Evolutionary conservation across 2,888 invertebrate species (phyloP), one percentile per base, ranked within the genome.

Genomic region (Eumerus sabulonum): DNA sequence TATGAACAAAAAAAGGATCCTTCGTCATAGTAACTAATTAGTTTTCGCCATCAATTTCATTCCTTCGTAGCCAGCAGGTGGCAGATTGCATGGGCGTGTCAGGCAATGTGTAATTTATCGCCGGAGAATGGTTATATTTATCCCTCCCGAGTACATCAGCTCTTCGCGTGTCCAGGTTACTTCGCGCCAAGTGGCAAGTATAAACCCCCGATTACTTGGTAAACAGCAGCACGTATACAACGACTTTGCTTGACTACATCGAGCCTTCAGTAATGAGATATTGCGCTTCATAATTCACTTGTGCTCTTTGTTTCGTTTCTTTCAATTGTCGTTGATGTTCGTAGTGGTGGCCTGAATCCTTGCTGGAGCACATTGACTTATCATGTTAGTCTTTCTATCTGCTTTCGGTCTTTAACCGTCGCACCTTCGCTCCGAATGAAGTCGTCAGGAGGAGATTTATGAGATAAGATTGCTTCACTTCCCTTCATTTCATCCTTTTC

Each of bases 381-480:
- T 67, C 36, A 56, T n/a, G 27, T 62, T 50, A 45, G 42, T 59
- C 9, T 9, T 54, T 1, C 42, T 50, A 12, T 54, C 18, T 51
- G 50, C 42, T 48, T 62, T 35, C 38, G 42, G 14, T 40, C 42
- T 60, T 54, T 40, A 27, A 4, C 27, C 27, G 7, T n/a, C 27
- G 7, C 27, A 7, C 27, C 27, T 4, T 27, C 27, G 14, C 38
- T 36, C 27, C 9, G 67, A 67, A 74, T 74, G 18, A 66, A 62
- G 62, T 67, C 62, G 56, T 74, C 67, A 38, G 12, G 19, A 36
- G 54, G 27, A 27, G 67, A 74, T 74, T 67, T 74, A 67, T 74
- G 12, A 60, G 7, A 19, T 42, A 12, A 18, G 18, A 9, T 27
- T 27, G 27, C 27, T 27, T 27, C 27, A 27, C 2, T 27, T 27